Base-by-base conservation (phyloP, 2,113 vertebrate species). In the Ploceus nigricollis region DNA sequence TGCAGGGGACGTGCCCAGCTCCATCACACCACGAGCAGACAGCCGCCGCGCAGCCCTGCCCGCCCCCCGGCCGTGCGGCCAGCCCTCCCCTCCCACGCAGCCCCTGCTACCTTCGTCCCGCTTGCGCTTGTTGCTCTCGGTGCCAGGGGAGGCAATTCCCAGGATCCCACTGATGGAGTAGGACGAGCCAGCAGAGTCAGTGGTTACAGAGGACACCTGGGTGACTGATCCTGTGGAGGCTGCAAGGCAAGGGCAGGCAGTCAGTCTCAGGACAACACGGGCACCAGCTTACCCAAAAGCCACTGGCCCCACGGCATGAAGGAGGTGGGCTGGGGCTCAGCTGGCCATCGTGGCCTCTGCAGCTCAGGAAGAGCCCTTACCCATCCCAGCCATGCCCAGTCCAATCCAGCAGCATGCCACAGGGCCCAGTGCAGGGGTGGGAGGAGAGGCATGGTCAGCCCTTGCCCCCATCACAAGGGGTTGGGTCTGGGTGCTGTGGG, bases 91-190 rank as follows among this genome's bases (percentile, higher is more conserved):
- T 45, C 25, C 45, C 7, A 70, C n/a, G n/a, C 30, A 44, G 16
- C 6, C 24, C 72, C 89, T 15, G 87, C 97, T 98, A 99, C 99
- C 98, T 98, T 99, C 99, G 2, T 99, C 99, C 89, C 99, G 98
- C 97, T 99, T 99, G 97, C 99, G 98, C 92, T 99, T 99, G 97
- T 98, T 99, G 94, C 98, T 99, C 61, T 99, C 99, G 0, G 98
- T 97, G 50, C 98, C 98, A 1, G 99, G 99, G 70, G 99, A 99
- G 6, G 98, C 97, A 69, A 99, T 99, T 91, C 99, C 99, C 98
- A 99, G 98, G 97, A 99, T 99, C 83, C 99, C 99, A 4, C 99
- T 99, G 97, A 99, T 99, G 94, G 99, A 99, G 97, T 99, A 99
- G 39, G 99, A 99, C 10, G 99, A 99, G 91, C 99, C 99, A 0